These are phyloP conservation scores for Phycodurus eques DNA, from an alignment of 2,113 vertebrate genomes.

Conservation along the genomic window DNA sequence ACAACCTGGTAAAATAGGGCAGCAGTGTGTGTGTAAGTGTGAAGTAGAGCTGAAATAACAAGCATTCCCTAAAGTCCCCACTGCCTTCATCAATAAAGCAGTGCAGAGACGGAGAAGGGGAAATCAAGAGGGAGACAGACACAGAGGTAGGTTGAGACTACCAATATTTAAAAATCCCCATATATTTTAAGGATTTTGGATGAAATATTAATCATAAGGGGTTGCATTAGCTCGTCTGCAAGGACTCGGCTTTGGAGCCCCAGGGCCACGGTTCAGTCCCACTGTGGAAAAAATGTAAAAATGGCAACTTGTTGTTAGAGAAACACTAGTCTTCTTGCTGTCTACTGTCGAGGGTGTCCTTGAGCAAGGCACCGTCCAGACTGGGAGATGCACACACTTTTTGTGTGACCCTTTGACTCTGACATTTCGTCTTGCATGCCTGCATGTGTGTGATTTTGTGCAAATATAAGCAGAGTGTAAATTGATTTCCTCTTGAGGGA, in stretches of 20 bases:
- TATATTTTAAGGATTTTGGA: conserved; percentile 17
- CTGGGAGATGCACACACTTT: neutral
- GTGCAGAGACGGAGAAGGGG: conserved; percentile 29
- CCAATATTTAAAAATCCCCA: conserved; percentile 12
- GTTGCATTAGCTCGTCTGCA: neutral
- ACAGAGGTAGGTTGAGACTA: conserved; percentile 1
- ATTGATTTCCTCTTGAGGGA: neutral
- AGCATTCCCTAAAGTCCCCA: conserved; percentile 56
- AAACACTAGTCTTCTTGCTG: neutral
- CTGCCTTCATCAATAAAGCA: conserved; percentile 73
- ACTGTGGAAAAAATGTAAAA: neutral
- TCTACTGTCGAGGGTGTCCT: neutral
- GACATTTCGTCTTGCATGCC: neutral
- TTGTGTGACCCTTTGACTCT: neutral
- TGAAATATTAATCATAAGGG: neutral
- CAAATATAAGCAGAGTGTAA: neutral
- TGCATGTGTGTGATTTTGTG: no score
- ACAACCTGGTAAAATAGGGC: conserved; percentile 60
- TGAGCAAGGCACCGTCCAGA: neutral
- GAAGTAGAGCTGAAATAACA: conserved; percentile 72
- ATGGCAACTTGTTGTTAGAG: neutral
- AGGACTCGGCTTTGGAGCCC: neutral
- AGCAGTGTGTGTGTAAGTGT: conserved; percentile 24
- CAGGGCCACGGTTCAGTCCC: neutral
- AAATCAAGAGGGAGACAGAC: conserved; percentile 12